phyloP scores from a whole-genome alignment of 2,113 vertebrate genomes.

The Psittacara wagleri region DNA sequence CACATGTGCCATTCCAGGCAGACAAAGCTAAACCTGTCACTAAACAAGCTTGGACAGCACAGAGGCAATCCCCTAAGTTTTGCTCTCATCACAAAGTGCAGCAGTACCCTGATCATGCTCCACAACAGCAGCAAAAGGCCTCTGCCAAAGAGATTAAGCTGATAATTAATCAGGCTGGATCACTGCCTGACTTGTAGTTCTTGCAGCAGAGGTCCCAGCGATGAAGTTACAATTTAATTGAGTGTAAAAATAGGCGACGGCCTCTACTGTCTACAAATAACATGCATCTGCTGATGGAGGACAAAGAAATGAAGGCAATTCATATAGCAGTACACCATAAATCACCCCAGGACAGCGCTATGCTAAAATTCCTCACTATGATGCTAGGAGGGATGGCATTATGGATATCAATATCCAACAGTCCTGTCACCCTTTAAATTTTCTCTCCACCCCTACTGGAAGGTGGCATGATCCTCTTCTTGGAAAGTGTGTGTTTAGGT shows the following conservation, averaged over 20 bases:
- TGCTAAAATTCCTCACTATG: neutral
- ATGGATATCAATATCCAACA: neutral
- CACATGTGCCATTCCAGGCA: neutral
- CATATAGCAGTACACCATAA: neutral
- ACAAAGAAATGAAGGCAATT: slow-evolving; percentile 32
- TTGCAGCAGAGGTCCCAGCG: neutral
- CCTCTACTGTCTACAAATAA: slow-evolving; percentile 47
- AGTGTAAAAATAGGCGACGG: slow-evolving; percentile 55
- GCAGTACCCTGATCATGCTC: neutral
- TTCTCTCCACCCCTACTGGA: slow-evolving; percentile 28
- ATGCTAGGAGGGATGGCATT: rapidly evolving
- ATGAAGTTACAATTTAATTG: slow-evolving; percentile 60
- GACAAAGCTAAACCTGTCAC: neutral
- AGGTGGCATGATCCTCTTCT: slow-evolving; percentile 62
- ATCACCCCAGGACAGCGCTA: neutral
- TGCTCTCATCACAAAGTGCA: neutral
- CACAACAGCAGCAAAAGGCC: neutral
- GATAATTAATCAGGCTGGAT: slow-evolving; percentile 60
- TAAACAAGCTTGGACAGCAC: neutral
- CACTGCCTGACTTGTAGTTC: neutral
- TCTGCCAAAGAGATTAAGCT: slow-evolving; percentile 21
- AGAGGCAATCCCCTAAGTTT: neutral
- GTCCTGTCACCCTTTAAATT: neutral
- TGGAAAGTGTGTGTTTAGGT: slow-evolving; percentile 57
- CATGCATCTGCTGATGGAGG: neutral